Conservation (phyloP, 2,888 invertebrate species). For the Pachymerium ferrugineum region DNA sequence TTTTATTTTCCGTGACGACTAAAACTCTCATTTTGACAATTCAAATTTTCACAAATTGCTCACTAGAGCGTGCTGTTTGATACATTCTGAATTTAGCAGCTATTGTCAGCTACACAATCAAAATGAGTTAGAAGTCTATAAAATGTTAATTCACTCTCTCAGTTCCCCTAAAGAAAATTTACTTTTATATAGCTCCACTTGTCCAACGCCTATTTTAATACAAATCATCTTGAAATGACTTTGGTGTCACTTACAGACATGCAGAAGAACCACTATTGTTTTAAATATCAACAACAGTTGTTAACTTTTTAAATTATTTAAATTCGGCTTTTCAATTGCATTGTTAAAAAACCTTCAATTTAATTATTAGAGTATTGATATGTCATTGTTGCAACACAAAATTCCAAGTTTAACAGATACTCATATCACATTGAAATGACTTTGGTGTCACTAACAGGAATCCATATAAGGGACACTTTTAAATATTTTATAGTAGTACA, state of each 20-base stretch:
- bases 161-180: conserved; percentile 12
- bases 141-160: conserved; percentile 28
- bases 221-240: conserved; percentile 10
- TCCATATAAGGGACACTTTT: no score
- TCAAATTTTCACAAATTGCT: conserved; percentile 11
- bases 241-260: conserved; percentile 6
- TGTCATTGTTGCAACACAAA: no score
- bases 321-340: no score
- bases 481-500: no score
- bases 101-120: conserved; percentile 29
- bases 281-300: no score
- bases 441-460: no score
- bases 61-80: neutral
- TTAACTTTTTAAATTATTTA: conserved; percentile 14
- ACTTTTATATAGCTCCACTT: neutral
- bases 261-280: neutral
- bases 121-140: conserved; percentile 29
- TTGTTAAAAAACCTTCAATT: no score
- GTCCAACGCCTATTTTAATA: conserved; percentile 5
- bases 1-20: no score
- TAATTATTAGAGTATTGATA: no score
- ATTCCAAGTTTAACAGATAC: no score
- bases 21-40: no score
- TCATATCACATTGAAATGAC: no score
- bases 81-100: neutral